A percentile compares a stretch with the other conserved stretches of the same genome.
These are phyloP conservation scores for Drosophila hamatofila DNA, from an alignment of 2,888 invertebrate genomes.

Conservation along the genomic window DNA sequence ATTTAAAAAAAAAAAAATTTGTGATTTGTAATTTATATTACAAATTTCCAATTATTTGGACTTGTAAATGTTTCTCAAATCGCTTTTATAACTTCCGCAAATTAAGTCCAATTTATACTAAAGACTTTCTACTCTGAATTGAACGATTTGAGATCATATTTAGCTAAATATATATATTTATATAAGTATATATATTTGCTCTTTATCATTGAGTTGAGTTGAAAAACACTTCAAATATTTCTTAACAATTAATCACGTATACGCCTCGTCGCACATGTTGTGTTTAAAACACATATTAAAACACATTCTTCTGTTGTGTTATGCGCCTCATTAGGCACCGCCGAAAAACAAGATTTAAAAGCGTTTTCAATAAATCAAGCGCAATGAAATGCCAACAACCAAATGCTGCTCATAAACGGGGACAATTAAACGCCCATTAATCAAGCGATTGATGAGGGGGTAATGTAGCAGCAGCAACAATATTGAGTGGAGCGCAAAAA, in stretches of 20 bases:
- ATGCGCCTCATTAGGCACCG: conserved; percentile 44
- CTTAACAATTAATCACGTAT: conserved; percentile 8
- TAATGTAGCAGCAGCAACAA: conserved; percentile 16
- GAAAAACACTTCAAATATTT: neutral
- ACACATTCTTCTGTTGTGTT: conserved; percentile 10
- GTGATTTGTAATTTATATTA: too few relatives aligned
- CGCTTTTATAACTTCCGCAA: too few relatives aligned
- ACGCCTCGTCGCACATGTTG: neutral
- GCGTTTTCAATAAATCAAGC: conserved; percentile 53
- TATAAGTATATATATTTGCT: too few relatives aligned
- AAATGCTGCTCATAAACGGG: conserved; percentile 41
- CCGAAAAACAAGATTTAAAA: conserved; percentile 7
- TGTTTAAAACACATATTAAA: neutral
- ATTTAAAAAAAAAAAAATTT: too few relatives aligned
- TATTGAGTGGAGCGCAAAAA: conserved; percentile 42
- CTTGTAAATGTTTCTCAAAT: too few relatives aligned
- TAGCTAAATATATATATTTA: too few relatives aligned
- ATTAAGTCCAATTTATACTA: too few relatives aligned
- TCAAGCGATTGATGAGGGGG: conserved; percentile 68
- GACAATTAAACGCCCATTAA: conserved; percentile 78
- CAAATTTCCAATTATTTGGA: too few relatives aligned
- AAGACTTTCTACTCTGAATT: too few relatives aligned
- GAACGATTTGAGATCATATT: too few relatives aligned
- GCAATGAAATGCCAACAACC: conserved; percentile 20
- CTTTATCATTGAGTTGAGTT: too few relatives aligned